Base-by-base conservation (phyloP, 2,888 invertebrate species). In the Antheraea assamensis region DNA sequence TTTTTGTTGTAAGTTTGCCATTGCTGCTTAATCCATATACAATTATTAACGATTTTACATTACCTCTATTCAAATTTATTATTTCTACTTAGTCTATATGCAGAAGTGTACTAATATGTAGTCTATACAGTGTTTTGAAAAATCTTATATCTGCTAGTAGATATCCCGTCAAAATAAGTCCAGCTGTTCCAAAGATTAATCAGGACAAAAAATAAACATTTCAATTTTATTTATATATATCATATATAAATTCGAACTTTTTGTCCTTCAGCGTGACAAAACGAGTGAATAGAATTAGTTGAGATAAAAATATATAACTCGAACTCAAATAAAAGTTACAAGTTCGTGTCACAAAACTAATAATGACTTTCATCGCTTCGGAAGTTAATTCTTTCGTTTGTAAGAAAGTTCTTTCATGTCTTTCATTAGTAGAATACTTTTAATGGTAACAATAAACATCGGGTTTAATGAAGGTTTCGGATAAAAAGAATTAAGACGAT, bases 351-450 rank as follows among this genome's bases (percentile, higher is more conserved):
- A 68, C 68, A 35, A 68, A 68, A 68, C 68, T 68, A 68, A 68
- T 68, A 68, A 68, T 35, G 68, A 68, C 68, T 68, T 68, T 68
- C 68, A 31, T 68, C 21, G 68, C n/a, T 68, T 68, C 35, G 35
- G 68, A 68, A 68, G 68, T 68, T 68, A 68, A 68, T 68, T 68
- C 68, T 68, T 68, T 68, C 31, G 68, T 68, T 68, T 68, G 68
- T 68, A 8, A 35, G 68, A 68, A 68, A 68, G 68, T 68, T 68
- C 68, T 35, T 68, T 68, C 68, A 68, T 68, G 35, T 35, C 21
- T 68, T 64, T 64, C 61, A 21, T 64, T 64, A 64, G 61, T 64
- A 30, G 61, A 64, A 64, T 64, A 64, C 61, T 64, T 64, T 64
- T 64, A 64, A 64, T 64, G 61, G 27, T 64, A 64, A 64, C 61